phyloP scores from a whole-genome alignment of 2,797 vertebrate genomes.

The Sebastes itinus region DNA sequence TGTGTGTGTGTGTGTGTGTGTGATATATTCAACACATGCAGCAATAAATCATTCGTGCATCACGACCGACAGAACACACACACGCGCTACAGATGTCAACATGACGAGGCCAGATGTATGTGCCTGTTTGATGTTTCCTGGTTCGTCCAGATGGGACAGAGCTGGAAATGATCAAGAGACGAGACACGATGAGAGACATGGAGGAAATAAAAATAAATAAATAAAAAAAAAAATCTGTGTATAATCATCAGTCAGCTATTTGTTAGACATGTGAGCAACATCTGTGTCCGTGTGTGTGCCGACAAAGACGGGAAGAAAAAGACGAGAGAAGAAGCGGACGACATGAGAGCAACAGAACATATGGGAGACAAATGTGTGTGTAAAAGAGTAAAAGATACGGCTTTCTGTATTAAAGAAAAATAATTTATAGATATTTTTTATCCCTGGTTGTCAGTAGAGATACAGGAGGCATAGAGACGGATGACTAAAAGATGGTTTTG shows the following conservation, averaged over 20 bases:
- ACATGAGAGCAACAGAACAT: neutral
- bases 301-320: neutral
- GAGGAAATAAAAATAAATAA: no score
- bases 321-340: neutral
- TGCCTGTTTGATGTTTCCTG: slow-evolving; percentile 51
- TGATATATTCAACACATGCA: slow-evolving; percentile 24
- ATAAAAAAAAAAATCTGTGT: neutral
- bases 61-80: slow-evolving; percentile 15
- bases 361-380: slow-evolving; percentile 2
- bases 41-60: slow-evolving; percentile 52
- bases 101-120: slow-evolving; percentile 55
- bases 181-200: slow-evolving; percentile 28
- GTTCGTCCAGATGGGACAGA: slow-evolving; percentile 52
- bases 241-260: slow-evolving; percentile 9
- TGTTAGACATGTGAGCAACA: slow-evolving; percentile 27
- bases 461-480: neutral
- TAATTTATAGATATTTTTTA: neutral
- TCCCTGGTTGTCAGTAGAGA: neutral
- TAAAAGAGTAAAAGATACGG: neutral
- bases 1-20: neutral
- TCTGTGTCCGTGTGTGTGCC: neutral
- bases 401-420: neutral
- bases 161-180: slow-evolving; percentile 45
- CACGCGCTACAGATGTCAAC: slow-evolving; percentile 42
- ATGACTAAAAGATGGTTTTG: neutral